Conservation (phyloP, 2,888 invertebrate genomes). For the Dione vanillae region DNA sequence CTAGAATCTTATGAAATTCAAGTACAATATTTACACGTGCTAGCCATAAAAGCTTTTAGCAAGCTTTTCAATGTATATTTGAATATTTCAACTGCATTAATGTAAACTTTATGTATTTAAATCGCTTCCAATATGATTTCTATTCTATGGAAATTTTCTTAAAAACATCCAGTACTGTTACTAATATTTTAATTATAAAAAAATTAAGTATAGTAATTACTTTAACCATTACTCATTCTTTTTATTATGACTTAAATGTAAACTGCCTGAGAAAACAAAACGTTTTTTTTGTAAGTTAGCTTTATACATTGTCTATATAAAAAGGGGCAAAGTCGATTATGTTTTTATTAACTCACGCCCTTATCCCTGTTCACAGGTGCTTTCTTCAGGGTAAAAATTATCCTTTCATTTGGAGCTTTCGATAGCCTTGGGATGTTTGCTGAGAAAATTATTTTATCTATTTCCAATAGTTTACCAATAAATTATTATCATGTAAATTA, state of each 20-base stretch:
- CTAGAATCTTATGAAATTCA: background rate
- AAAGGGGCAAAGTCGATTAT: constrained; percentile 25
- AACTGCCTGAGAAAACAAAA: background rate
- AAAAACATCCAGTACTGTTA: too few relatives aligned
- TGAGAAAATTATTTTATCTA: constrained; percentile 21
- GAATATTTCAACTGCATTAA: constrained; percentile 4
- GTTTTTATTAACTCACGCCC: constrained; percentile 26
- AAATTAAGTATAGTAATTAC: background rate
- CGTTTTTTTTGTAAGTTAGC: background rate
- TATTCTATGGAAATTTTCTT: background rate
- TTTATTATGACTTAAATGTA: background rate
- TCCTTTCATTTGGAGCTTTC: constrained; percentile 9
- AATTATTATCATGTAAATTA: constrained; percentile 14
- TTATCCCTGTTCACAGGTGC: constrained; percentile 16
- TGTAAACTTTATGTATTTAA: constrained; percentile 4
- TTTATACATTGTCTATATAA: background rate
- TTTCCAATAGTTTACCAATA: constrained; percentile 6
- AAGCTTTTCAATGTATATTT: constrained; percentile 6
- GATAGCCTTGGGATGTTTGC: constrained; percentile 16
- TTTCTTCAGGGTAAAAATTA: constrained; percentile 28
- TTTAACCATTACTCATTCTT: background rate
- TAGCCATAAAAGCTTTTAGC: background rate
- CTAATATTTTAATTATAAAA: too few relatives aligned
- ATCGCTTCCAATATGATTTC: background rate
- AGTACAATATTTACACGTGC: constrained; percentile 7